phyloP scores from a whole-genome alignment of 2,797 vertebrate genomes.

The Alca torda region DNA sequence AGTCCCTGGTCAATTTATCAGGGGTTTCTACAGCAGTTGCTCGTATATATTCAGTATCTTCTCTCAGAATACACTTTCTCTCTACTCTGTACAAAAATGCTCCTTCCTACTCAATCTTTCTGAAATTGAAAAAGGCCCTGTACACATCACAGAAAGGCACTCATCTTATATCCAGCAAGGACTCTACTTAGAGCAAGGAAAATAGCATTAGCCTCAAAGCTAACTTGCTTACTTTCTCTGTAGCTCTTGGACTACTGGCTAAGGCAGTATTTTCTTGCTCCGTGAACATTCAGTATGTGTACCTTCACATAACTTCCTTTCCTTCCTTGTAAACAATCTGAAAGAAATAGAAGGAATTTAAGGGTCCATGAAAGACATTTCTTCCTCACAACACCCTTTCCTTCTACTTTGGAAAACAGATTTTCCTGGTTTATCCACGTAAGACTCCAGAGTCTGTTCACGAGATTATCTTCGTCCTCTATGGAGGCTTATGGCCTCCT shows the following conservation, averaged over 20 bases:
- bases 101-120: not conserved
- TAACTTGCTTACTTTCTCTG: not conserved
- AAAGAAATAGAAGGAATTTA: not conserved
- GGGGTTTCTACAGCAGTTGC: not conserved
- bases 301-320: not conserved
- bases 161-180: not conserved
- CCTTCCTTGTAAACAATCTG: not conserved
- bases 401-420: not conserved
- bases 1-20: conserved; percentile 9
- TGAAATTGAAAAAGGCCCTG: not conserved
- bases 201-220: not conserved
- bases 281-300: not conserved
- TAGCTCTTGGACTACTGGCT: not conserved
- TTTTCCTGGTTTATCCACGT: not conserved
- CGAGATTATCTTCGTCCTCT: not conserved
- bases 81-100: not conserved
- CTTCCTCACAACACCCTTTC: not conserved
- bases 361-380: not conserved
- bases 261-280: not conserved
- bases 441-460: not conserved
- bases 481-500: no score
- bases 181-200: not conserved
- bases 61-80: not conserved
- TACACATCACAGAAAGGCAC: not conserved
- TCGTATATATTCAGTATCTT: conserved; percentile 10